Percentiles rank a stretch among this genome's conserved stretches.
Evolutionary conservation across 2,113 vertebrate species (phyloP).

Genomic region (Phalacrocorax brasilianus): DNA sequence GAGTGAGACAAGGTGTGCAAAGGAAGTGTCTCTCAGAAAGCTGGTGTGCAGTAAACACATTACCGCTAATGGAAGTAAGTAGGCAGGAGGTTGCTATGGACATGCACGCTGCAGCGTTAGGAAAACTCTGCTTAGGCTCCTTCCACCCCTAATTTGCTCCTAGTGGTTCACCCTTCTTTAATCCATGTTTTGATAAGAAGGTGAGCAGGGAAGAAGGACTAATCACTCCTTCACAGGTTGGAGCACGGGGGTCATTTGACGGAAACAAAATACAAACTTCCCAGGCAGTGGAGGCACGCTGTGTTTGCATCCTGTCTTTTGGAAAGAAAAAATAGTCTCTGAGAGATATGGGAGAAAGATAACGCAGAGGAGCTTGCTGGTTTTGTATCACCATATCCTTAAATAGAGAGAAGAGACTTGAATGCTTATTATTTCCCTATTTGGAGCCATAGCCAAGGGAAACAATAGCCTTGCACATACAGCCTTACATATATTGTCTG

Average conservation of each 20-base stretch:
- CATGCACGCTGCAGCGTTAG: accelerated
- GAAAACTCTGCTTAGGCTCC: background rate
- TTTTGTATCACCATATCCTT: background rate
- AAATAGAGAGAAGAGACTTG: background rate
- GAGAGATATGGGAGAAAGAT: background rate
- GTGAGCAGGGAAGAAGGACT: background rate
- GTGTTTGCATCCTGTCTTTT: background rate
- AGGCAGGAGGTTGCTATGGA: background rate
- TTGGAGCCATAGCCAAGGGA: background rate
- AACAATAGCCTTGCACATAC: background rate
- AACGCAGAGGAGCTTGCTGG: background rate
- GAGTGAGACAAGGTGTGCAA: background rate
- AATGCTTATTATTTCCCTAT: background rate
- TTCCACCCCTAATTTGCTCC: background rate
- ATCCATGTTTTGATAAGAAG: background rate
- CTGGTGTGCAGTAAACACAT: background rate
- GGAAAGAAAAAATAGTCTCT: background rate
- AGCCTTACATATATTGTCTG: background rate
- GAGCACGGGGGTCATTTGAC: background rate
- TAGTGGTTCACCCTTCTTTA: background rate
- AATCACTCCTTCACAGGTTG: background rate
- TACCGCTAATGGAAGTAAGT: background rate
- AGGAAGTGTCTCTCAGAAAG: background rate
- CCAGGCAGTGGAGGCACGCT: background rate
- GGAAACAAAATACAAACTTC: background rate